These are phyloP conservation scores for Myrmophylax atrothorax DNA, from an alignment of 2,113 vertebrate genomes.

Conservation along the genomic window DNA sequence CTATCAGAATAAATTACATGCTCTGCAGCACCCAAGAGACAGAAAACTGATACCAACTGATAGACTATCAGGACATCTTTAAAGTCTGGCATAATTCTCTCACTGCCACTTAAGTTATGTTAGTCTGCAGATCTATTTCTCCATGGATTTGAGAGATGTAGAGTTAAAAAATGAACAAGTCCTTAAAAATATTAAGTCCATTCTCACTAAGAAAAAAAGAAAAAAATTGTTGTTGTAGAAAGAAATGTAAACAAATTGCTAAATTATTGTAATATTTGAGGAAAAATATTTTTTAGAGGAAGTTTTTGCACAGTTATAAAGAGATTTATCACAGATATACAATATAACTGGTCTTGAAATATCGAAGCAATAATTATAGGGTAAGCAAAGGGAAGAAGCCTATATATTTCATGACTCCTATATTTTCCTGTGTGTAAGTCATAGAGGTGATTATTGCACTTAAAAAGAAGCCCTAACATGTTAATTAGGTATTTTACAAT, in stretches of 20 bases:
- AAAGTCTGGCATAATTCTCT: neutral
- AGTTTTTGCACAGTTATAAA: neutral
- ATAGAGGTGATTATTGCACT: neutral
- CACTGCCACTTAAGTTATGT: neutral
- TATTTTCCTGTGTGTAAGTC: neutral
- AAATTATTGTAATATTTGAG: neutral
- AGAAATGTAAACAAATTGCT: neutral
- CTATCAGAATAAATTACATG: neutral
- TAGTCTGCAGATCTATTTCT: neutral
- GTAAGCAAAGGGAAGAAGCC: neutral
- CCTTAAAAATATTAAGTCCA: neutral
- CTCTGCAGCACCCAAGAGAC: neutral
- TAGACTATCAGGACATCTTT: neutral
- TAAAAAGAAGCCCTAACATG: neutral
- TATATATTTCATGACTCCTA: neutral
- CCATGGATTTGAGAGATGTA: neutral
- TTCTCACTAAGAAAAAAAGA: neutral
- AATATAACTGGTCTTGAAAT: neutral
- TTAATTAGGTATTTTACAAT: neutral
- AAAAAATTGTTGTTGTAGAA: neutral
- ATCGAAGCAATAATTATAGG: neutral
- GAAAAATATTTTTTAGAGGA: neutral
- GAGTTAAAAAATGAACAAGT: neutral
- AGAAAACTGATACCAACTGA: constrained; percentile 11
- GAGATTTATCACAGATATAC: neutral